Evolutionary conservation across 2,888 invertebrate species (phyloP), one percentile per base, ranked within the genome.

Genomic region (Sminthurinus aureus): DNA sequence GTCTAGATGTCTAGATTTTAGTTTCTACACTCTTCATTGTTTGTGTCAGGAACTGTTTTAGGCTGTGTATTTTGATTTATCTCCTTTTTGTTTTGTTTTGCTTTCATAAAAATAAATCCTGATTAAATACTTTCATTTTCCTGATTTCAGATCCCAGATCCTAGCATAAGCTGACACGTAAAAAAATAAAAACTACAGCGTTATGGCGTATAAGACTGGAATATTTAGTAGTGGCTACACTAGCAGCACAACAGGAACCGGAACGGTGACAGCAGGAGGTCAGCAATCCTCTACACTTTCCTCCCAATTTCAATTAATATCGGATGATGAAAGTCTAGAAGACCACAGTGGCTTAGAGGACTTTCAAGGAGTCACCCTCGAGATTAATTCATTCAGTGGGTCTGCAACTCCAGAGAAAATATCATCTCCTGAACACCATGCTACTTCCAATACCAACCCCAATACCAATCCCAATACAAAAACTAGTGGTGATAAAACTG

Each of bases 341-440:
- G 87, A 87, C 58, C 83, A 85, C 66, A 83, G 83, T 64, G 83
- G 84, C 15, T 20, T 85, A 15, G 88, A 86, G 13, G 89, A 89
- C 78, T 89, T 89, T 83, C 86, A 86, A 51, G 88, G 89, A 18
- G 89, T 89, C 15, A 89, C 89, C 9, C 84, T 89, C 15, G 87
- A 89, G 73, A n/a, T 58, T 12, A 73, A 73, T 58, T 15, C 13
- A 18, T 26, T 50, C 51, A n/a, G 51, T 20, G 67, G 73, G 50
- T 73, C 51, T 11, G 64, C 13, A n/a, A 24, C 66, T 52, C 66
- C 20, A 0, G 38, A 38, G 38, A 38, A 38, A 38, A 38, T 38
- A 38, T 18, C 58, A 64, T 20, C 66, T 18, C 67, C 74, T 20
- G 64, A 26, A 66, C 64, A n/a, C 26, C 50, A 18, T 24, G 24